Evolutionary conservation across 2,888 invertebrate genomes (phyloP), one percentile per base, ranked within the genome.

Genomic region (Epirrhoe alternata): DNA sequence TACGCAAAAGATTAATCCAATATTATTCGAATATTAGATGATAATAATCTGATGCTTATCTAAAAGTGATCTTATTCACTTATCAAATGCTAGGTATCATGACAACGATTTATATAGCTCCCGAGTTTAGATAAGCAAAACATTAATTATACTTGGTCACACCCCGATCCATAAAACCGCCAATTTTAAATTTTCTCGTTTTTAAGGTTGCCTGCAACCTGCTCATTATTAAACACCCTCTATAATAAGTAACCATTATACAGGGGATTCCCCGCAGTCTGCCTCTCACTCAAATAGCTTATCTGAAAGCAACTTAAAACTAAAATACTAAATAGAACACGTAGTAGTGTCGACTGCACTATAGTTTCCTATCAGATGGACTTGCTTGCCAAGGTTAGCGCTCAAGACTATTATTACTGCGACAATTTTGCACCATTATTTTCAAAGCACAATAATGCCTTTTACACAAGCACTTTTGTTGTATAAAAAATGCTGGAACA

Each of bases 351-450:
- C 55, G 65, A 67, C 57, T 71, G 72, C 68, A 66, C 55, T 53
- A 56, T 42, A 66, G 64, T 65, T 80, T 68, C 65, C 69, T 78
- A 77, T 79, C 77, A 69, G 75, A 78, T 77, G 73, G 73, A 72
- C 71, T 64, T 65, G 66, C 74, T 71, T 71, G 66, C 69, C 82
- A 82, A 80, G 82, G 78, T 76, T 77, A 66, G 73, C 38, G 68
- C 69, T 64, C 67, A 71, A 73, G 73, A 77, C 72, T 73, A 74
- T 68, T 74, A 74, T 74, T 80, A 75, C 69, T 68, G 68, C 71
- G 74, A 70, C 74, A 72, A 79, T 77, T 78, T 77, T 70, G 79
- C 80, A 80, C 79, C 69, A 73, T 79, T 77, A 78, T 78, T 76
- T 69, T 54, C 63, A 45, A 56, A 64, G 70, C 70, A 72, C 70